A percentile compares a stretch with the other conserved stretches of the same genome.
phyloP scores from a whole-genome alignment of 1,140 invertebrate genomes.

The Drosophila yakuba region DNA sequence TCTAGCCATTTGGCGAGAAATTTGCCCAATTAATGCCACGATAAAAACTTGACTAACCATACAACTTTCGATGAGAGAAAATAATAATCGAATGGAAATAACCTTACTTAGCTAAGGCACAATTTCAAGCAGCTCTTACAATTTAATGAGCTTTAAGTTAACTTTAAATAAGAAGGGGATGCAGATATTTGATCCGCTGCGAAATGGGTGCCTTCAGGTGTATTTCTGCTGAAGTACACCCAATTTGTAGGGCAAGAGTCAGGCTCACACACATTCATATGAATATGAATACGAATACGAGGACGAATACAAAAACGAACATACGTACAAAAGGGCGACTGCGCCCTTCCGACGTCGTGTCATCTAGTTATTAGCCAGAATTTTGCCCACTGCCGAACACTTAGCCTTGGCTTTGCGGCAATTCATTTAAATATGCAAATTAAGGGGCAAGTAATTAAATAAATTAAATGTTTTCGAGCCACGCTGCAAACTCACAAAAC shows the following conservation, averaged over 20 bases:
- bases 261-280: not conserved
- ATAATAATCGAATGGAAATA: slow-evolving; percentile 29
- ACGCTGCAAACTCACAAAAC: slow-evolving; percentile 45
- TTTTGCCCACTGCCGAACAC: slow-evolving; percentile 5
- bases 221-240: not conserved
- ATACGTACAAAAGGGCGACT: not conserved
- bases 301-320: no score
- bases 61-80: slow-evolving; percentile 42
- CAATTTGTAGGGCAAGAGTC: not conserved
- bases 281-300: no score
- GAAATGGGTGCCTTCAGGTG: not conserved
- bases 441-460: slow-evolving; percentile 63
- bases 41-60: slow-evolving; percentile 37
- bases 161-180: no score
- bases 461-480: slow-evolving; percentile 60
- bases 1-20: slow-evolving; percentile 33
- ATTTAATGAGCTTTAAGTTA: no score
- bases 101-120: no score
- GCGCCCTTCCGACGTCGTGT: slow-evolving; percentile 22
- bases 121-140: no score
- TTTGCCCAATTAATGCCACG: slow-evolving; percentile 52
- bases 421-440: slow-evolving; percentile 66
- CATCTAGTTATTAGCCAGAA: slow-evolving; percentile 52
- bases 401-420: slow-evolving; percentile 47
- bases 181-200: no score